Evolutionary conservation across 1,140 invertebrate genomes (phyloP), one percentile per base, ranked within the genome.

Genomic region (Trichomalopsis sarcophagae): DNA sequence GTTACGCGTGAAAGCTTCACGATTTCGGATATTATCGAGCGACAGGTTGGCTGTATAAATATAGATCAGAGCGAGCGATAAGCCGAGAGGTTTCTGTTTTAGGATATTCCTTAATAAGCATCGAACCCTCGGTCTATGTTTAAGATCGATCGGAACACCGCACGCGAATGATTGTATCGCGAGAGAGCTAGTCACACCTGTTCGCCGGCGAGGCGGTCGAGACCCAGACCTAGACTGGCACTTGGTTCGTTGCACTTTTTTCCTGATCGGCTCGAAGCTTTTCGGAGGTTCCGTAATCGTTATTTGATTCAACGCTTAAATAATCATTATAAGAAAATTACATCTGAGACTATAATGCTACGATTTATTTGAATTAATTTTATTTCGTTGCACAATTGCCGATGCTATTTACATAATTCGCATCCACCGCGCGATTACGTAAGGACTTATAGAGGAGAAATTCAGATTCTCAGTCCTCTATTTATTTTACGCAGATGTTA

Each of bases 141-240:
- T 6, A n/a, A 62, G 55, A 21, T 62, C 17, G 17, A 62, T 62
- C 55, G 55, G 55, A 62, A 55, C 50, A 55, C 50, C 50, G 14
- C 50, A 21, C 68, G 68, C 68, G 27, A 81, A 84, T 75, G 87
- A 89, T 89, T 85, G 88, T 89, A 89, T 89, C 86, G 81, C 73
- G 13, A 27, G 73, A 23, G 23, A 89, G 50, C 87, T 89, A 87
- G 88, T 89, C 85, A 87, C 88, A 89, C 88, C 87, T 89, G 88
- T 88, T 89, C 73, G 33, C 36, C 68, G 23, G 17, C 13, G 9
- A 27, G 13, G 23, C 27, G 10, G 27, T 33, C 23, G 23, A 71
- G 68, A 69, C 66, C 66, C 23, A n/a, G 66, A 55, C 50, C 50
- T 55, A 69, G 66, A 27, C 23, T 27, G 11, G 66, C 66, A 17